phyloP scores from a whole-genome alignment of 2,888 invertebrate genomes.

The Myopa tessellatipennis region DNA sequence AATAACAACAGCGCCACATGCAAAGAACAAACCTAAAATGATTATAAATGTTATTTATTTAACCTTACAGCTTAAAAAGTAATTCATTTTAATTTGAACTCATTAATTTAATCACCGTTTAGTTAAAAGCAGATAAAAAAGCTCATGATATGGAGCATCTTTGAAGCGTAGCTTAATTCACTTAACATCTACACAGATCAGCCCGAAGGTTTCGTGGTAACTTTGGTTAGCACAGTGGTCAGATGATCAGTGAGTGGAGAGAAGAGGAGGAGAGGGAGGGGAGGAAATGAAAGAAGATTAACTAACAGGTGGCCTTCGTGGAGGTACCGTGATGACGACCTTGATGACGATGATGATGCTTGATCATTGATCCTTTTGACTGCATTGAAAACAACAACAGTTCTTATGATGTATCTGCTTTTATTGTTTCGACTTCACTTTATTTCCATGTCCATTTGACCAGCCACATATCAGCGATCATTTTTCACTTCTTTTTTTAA shows the following conservation, averaged over 20 bases:
- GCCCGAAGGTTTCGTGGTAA: neutral
- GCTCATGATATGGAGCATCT: constrained; percentile 31
- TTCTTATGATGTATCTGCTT: neutral
- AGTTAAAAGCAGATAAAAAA: constrained; percentile 26
- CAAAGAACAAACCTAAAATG: too few relatives aligned
- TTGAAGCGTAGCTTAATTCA: neutral
- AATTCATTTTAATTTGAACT: constrained; percentile 23
- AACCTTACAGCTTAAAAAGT: too few relatives aligned
- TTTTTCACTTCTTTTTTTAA: neutral
- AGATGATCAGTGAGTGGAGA: neutral
- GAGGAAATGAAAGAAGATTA: neutral
- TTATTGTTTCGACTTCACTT: neutral
- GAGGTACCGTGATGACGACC: neutral
- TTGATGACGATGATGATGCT: neutral
- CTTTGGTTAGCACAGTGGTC: neutral
- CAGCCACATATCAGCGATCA: neutral
- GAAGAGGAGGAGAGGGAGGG: neutral
- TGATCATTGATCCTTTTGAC: too few relatives aligned
- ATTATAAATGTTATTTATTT: too few relatives aligned
- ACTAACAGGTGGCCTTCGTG: neutral
- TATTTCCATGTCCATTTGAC: neutral
- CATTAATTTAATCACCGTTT: constrained; percentile 34
- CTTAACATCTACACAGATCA: neutral
- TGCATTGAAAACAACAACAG: neutral
- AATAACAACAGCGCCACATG: too few relatives aligned